phyloP scores from a whole-genome alignment of 1,140 invertebrate genomes.

The Rhagoletis zephyria region DNA sequence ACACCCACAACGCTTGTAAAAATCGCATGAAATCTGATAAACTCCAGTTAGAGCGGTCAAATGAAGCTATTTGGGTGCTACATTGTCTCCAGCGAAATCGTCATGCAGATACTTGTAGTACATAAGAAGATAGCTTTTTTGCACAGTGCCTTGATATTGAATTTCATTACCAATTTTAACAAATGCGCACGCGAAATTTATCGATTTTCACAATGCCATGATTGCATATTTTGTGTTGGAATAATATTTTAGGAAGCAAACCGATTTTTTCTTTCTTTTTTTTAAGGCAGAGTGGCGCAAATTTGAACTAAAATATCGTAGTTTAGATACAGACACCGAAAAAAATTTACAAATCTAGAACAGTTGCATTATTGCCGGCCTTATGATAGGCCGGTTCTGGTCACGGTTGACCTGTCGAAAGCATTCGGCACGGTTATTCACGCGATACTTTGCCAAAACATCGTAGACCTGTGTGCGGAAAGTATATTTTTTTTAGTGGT shows the following conservation, averaged over 20 bases:
- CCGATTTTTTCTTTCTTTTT: no score
- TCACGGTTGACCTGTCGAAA: no score
- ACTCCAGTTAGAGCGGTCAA: neutral
- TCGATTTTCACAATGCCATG: conserved; percentile 16
- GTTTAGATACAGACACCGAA: no score
- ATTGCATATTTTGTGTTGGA: neutral
- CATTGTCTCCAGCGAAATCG: conserved; percentile 28
- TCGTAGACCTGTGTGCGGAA: no score
- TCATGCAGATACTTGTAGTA: neutral
- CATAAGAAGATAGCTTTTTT: neutral
- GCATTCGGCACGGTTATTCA: no score
- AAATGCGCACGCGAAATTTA: neutral
- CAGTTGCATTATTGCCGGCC: no score
- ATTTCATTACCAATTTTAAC: conserved; percentile 36
- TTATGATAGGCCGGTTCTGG: no score
- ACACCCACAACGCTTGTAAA: conserved; percentile 51
- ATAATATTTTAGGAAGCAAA: neutral
- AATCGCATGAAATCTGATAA: conserved; percentile 52
- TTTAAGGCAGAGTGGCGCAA: no score
- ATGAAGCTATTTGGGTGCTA: conserved; percentile 24
- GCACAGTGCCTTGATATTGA: conserved; percentile 23
- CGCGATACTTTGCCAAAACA: no score
- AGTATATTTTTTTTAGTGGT: no score
- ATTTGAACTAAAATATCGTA: no score
- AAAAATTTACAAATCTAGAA: no score